Evolutionary conservation across 2,888 invertebrate genomes (phyloP).

Genomic region (Drosophila mettleri): DNA sequence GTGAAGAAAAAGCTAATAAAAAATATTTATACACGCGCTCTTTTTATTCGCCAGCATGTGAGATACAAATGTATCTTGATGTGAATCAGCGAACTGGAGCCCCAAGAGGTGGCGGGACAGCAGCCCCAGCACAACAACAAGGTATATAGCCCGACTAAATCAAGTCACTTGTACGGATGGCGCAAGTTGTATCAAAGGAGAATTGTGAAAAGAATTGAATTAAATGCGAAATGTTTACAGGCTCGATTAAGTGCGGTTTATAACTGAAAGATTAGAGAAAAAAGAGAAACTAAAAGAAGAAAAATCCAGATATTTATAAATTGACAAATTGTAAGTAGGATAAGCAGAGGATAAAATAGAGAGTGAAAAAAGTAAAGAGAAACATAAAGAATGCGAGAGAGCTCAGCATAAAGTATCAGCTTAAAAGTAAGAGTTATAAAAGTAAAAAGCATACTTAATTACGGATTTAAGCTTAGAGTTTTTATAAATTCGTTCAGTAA

Average conservation of each 20-base stretch:
- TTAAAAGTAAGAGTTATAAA: too few species aligned
- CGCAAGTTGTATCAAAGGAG: slow-evolving; percentile 19
- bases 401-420: too few species aligned
- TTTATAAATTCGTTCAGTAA: too few species aligned
- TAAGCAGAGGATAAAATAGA: neutral
- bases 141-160: neutral
- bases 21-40: slow-evolving; percentile 72
- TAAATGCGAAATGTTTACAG: slow-evolving; percentile 29
- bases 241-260: slow-evolving; percentile 6
- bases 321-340: too few species aligned
- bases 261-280: slow-evolving; percentile 10
- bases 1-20: slow-evolving; percentile 63
- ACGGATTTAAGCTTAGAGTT: too few species aligned
- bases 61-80: slow-evolving; percentile 76
- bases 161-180: slow-evolving; percentile 1
- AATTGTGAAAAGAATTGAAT: slow-evolving; percentile 35
- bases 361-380: too few species aligned
- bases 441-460: too few species aligned
- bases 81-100: slow-evolving; percentile 16
- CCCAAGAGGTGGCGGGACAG: neutral
- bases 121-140: slow-evolving; percentile 8
- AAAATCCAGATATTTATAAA: too few species aligned
- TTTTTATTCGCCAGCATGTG: slow-evolving; percentile 29
- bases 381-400: too few species aligned
- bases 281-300: too few species aligned